phyloP scores from a whole-genome alignment of 2,888 invertebrate genomes.

The Norana najaformis region DNA sequence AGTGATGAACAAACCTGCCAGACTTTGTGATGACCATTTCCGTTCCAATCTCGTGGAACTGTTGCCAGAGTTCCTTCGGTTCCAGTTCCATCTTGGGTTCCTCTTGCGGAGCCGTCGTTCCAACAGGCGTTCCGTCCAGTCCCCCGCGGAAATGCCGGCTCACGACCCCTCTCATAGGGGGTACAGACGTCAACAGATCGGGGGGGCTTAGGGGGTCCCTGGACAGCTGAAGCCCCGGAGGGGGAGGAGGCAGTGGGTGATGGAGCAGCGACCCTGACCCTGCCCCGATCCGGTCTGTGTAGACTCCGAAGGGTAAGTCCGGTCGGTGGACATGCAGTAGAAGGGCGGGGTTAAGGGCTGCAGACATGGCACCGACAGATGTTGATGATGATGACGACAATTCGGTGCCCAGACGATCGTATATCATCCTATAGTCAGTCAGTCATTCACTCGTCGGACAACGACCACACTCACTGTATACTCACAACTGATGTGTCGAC shows the following conservation, averaged over 20 bases:
- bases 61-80: constrained; percentile 62
- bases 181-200: not conserved
- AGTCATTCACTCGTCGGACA: not conserved
- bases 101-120: constrained; percentile 65
- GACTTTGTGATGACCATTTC: constrained; percentile 66
- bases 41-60: constrained; percentile 63
- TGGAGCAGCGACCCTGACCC: not conserved
- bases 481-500: not conserved
- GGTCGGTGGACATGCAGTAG: not conserved
- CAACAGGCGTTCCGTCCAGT: not conserved
- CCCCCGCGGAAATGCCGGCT: not conserved
- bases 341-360: not conserved
- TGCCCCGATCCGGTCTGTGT: not conserved
- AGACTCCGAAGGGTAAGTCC: not conserved
- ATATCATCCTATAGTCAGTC: constrained; percentile 10
- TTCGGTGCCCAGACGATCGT: constrained; percentile 10
- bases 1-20: constrained; percentile 58
- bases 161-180: not conserved
- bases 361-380: not conserved
- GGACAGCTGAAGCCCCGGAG: not conserved
- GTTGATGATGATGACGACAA: not conserved
- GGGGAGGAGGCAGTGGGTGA: not conserved
- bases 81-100: constrained; percentile 90
- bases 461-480: not conserved
- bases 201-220: not conserved